Conservation (phyloP, 2,888 invertebrate species). For the Lacanobia wlatinum region DNA sequence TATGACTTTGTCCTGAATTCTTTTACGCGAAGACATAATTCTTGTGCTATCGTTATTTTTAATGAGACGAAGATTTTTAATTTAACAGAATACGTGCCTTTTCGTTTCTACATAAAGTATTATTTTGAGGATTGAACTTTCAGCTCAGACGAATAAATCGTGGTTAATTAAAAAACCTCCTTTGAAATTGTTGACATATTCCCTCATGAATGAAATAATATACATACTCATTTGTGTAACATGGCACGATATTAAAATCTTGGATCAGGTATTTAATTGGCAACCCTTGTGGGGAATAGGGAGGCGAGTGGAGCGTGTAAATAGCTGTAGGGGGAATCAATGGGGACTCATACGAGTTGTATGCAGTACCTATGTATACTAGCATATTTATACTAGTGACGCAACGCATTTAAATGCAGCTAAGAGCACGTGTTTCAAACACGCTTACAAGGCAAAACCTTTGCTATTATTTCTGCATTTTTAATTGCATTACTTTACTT, state of each 20-base stretch:
- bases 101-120: neutral
- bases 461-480: conserved; percentile 53
- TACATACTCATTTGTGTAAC: conserved; percentile 21
- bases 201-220: conserved; percentile 19
- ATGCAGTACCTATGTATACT: conserved; percentile 14
- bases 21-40: conserved; percentile 23
- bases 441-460: conserved; percentile 46
- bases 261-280: conserved; percentile 59
- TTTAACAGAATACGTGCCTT: neutral
- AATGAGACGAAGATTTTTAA: conserved; percentile 17
- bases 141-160: conserved; percentile 12
- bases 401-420: conserved; percentile 54
- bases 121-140: conserved; percentile 1
- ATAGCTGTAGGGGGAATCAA: conserved; percentile 64
- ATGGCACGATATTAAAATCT: conserved; percentile 50
- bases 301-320: conserved; percentile 72
- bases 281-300: conserved; percentile 55
- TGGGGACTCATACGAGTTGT: conserved; percentile 27
- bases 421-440: conserved; percentile 61
- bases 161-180: conserved; percentile 5
- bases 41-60: conserved; percentile 27
- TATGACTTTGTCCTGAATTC: conserved; percentile 37
- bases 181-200: conserved; percentile 9
- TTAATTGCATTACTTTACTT: conserved; percentile 53
- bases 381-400: conserved; percentile 54